These are phyloP conservation scores for Anastrepha obliqua DNA, from an alignment of 1,140 invertebrate genomes.

Conservation along the genomic window DNA sequence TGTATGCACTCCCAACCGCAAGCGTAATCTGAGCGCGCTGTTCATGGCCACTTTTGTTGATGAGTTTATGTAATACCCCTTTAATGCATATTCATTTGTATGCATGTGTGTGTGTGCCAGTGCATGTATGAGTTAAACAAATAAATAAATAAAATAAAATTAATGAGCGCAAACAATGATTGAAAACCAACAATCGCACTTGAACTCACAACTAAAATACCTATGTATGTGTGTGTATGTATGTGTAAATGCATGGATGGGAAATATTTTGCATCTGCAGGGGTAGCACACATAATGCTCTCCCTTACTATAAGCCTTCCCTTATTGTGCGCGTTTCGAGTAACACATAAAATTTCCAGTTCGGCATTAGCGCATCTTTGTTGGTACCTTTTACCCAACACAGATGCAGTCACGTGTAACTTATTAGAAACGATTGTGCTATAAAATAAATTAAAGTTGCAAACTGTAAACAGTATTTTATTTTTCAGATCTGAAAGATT, in stretches of 20 bases:
- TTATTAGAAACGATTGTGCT: too few relatives aligned
- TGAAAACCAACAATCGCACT: background rate
- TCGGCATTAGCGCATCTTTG: background rate
- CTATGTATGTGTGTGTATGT: background rate
- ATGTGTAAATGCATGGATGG: background rate
- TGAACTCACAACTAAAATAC: background rate
- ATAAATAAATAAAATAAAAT: slow-evolving; percentile 43
- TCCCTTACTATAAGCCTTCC: background rate
- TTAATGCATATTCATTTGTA: slow-evolving; percentile 10
- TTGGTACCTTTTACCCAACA: too few relatives aligned
- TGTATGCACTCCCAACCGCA: slow-evolving; percentile 6
- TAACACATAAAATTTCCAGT: background rate
- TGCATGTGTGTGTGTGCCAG: background rate
- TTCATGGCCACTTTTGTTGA: background rate
- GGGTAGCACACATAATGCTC: background rate
- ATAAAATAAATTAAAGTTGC: too few relatives aligned
- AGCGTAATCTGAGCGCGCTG: slow-evolving; percentile 20
- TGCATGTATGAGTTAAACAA: background rate
- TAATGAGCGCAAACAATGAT: slow-evolving; percentile 46
- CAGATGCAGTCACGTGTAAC: too few relatives aligned
- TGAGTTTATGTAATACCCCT: slow-evolving; percentile 38
- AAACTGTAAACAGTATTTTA: too few relatives aligned
- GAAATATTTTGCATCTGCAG: background rate
- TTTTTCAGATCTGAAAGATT: too few relatives aligned
- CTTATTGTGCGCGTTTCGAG: background rate